A percentile compares a stretch with the other conserved stretches of the same genome.
Evolutionary conservation across 2,113 vertebrate species (phyloP).

Genomic region (Rousettus leschenaultii): DNA sequence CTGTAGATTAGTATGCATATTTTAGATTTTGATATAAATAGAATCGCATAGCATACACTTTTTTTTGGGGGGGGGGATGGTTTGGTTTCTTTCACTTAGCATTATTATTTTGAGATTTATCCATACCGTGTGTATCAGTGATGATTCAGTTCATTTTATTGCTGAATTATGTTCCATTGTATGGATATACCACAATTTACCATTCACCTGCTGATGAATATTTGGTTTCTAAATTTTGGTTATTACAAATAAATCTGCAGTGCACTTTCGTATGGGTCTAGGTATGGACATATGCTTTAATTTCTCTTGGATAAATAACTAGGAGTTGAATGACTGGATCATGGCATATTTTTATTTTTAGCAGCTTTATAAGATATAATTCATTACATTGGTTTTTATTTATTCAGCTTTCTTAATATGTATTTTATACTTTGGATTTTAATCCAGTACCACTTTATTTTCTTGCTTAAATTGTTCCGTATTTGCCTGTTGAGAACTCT

Average conservation of each 20-base stretch:
- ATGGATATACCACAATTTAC: neutral
- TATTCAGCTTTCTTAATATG: neutral
- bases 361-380: neutral
- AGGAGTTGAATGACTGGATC: neutral
- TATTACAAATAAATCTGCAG: neutral
- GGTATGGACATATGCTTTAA: neutral
- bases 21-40: neutral
- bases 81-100: neutral
- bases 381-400: neutral
- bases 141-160: constrained; percentile 1
- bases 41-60: neutral
- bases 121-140: neutral
- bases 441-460: neutral
- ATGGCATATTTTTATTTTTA: neutral
- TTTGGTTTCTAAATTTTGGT: constrained; percentile 19
- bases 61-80: neutral
- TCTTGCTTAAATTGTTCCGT: neutral
- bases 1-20: neutral
- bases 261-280: neutral
- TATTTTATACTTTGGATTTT: neutral
- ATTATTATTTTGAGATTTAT: constrained; percentile 16
- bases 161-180: neutral
- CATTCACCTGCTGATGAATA: neutral
- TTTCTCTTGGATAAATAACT: neutral
- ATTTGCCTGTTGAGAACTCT: neutral